Evolutionary conservation across 2,113 vertebrate species (phyloP).

Genomic region (Alexandromys fortis): DNA sequence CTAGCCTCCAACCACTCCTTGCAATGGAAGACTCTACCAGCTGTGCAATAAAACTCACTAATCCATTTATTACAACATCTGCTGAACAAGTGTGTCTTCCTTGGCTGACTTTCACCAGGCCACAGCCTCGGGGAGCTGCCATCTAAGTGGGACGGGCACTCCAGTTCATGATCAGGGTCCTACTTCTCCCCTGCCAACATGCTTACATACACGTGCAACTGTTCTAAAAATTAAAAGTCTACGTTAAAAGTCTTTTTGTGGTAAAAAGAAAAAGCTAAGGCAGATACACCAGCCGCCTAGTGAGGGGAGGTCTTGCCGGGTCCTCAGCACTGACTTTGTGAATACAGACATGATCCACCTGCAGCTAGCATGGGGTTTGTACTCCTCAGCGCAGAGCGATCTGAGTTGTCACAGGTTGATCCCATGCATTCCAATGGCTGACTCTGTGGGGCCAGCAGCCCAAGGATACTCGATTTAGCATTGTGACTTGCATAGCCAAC

Average conservation of each 20-base stretch:
- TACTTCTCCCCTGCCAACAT: not conserved
- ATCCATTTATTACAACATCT: not conserved
- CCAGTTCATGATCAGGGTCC: not conserved
- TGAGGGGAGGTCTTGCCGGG: not conserved
- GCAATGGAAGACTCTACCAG: not conserved
- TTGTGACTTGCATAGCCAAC: not conserved
- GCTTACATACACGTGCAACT: not conserved
- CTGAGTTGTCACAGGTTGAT: constrained; percentile 13
- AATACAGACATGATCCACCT: not conserved
- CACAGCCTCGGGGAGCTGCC: not conserved
- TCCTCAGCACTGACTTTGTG: not conserved
- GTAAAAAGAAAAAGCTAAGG: not conserved
- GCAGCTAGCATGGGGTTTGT: not conserved
- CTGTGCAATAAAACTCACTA: not conserved
- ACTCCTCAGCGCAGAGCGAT: not conserved
- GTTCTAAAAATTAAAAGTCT: not conserved
- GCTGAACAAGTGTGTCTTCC: rapidly evolving
- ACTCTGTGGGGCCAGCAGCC: not conserved
- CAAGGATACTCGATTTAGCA: not conserved
- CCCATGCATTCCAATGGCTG: constrained; percentile 29
- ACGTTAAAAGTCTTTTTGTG: not conserved
- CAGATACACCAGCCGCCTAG: not conserved
- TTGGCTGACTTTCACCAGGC: not conserved
- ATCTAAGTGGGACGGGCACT: not conserved
- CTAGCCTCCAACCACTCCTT: not conserved